Conservation (phyloP, 2,888 invertebrate genomes). For the Erebia ligea region DNA sequence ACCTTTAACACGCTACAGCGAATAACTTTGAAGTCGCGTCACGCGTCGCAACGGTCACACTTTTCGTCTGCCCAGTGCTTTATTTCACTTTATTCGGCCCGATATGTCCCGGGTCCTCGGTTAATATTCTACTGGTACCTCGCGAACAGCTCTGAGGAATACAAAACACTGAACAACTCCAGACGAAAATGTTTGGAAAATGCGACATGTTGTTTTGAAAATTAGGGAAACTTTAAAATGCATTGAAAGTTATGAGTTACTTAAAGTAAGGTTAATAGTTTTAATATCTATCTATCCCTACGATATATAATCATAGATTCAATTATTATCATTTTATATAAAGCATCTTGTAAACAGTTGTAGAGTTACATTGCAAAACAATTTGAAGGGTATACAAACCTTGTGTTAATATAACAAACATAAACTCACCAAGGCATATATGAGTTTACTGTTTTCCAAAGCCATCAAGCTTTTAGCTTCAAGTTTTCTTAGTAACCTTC, state of each 20-base stretch:
- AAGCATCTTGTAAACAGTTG: no score
- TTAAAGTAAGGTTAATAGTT: background rate
- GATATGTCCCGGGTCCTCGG: constrained; percentile 18
- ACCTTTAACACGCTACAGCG: no score
- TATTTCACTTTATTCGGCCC: constrained; percentile 16
- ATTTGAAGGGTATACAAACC: background rate
- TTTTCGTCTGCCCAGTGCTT: background rate
- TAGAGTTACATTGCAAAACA: background rate
- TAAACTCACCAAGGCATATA: background rate
- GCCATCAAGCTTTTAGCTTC: background rate
- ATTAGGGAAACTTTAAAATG: constrained; percentile 3
- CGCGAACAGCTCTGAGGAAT: constrained; percentile 19
- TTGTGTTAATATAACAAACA: background rate
- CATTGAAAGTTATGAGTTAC: background rate
- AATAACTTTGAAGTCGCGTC: background rate
- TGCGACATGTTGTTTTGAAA: constrained; percentile 8
- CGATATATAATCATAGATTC: no score
- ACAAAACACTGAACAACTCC: constrained; percentile 20
- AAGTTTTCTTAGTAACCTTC: background rate
- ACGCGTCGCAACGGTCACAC: background rate
- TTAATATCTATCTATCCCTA: no score
- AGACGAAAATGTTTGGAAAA: constrained; percentile 18
- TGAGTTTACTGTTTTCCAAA: background rate
- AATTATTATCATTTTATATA: no score
- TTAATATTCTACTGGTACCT: constrained; percentile 22